Conservation (phyloP, 2,797 vertebrate species). For the Peromyscus aztecus region DNA sequence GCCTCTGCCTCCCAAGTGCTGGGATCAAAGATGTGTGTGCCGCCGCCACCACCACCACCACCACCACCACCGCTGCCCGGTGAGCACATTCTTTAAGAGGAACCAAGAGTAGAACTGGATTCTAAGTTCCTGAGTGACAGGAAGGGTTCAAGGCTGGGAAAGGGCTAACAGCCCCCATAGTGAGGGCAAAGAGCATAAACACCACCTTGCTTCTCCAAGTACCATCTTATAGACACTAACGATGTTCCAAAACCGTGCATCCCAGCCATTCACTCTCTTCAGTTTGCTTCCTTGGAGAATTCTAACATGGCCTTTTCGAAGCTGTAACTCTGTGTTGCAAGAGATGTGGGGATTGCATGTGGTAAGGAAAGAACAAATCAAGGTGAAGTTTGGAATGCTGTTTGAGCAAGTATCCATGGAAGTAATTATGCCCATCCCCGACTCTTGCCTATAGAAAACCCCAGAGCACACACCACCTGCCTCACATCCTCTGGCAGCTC, state of each 20-base stretch:
- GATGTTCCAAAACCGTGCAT: background rate
- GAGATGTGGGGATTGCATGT: background rate
- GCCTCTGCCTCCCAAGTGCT: background rate
- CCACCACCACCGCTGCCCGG: accelerated
- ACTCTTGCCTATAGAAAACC: background rate
- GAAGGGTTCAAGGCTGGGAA: background rate
- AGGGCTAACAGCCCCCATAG: background rate
- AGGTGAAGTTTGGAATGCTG: background rate
- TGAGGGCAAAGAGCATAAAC: background rate
- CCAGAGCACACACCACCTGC: too few relatives aligned
- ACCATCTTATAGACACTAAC: background rate
- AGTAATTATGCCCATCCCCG: background rate
- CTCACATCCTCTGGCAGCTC: background rate
- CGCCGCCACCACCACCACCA: too few relatives aligned
- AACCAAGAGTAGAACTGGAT: background rate
- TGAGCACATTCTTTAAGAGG: background rate
- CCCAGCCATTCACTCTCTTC: background rate
- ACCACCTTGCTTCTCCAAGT: background rate
- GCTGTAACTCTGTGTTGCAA: background rate
- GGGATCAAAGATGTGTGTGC: background rate
- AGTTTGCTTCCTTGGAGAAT: background rate
- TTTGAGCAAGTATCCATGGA: background rate
- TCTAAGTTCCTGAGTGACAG: background rate
- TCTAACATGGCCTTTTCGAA: background rate
- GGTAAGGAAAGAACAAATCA: background rate